Evolutionary conservation across 1,140 invertebrate genomes (phyloP).

Genomic region (Globodera rostochiensis): DNA sequence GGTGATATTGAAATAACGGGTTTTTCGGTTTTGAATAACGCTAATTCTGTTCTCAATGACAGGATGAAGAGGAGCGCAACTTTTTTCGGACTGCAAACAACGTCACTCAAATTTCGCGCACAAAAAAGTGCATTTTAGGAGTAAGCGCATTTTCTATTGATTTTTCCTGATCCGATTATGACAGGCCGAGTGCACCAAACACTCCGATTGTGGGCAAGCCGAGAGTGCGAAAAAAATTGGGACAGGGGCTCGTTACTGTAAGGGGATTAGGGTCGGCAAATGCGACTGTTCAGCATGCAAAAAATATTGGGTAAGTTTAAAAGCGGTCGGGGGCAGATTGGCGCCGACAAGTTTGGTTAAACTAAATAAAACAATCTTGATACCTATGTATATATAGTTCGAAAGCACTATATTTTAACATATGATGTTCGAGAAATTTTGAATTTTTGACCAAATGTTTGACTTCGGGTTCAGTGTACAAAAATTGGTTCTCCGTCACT

Average conservation of each 20-base stretch:
- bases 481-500: background rate
- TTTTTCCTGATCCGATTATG: background rate
- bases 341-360: background rate
- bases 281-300: background rate
- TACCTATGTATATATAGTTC: background rate
- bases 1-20: no score
- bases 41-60: background rate
- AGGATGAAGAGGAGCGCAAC: background rate
- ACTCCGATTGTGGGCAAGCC: background rate
- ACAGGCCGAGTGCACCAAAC: background rate
- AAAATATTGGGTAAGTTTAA: background rate
- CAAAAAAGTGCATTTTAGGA: background rate
- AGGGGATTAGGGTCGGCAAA: background rate
- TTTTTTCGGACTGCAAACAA: background rate
- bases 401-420: background rate
- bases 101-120: background rate
- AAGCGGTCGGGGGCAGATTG: background rate
- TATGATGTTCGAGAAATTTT: no score
- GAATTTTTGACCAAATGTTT: no score
- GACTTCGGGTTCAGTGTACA: background rate
- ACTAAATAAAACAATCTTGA: background rate
- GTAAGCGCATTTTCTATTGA: background rate
- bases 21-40: no score
- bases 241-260: slow-evolving; percentile 7
- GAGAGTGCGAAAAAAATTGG: background rate